phyloP scores from a whole-genome alignment of 2,888 invertebrate species.

The Polydrusus pterygomalis region DNA sequence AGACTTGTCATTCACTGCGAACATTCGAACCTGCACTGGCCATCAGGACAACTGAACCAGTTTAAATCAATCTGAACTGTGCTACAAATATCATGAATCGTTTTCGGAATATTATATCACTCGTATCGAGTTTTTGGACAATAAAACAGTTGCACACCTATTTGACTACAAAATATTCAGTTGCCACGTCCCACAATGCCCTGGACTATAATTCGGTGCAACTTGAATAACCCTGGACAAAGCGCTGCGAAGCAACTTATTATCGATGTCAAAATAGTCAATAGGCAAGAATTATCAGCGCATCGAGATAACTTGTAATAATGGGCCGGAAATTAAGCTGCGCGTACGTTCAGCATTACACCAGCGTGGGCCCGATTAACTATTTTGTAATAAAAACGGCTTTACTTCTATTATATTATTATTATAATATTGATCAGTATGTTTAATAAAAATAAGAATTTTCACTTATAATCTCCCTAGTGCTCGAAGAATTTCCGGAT shows the following conservation, averaged over 20 bases:
- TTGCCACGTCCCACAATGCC: background rate
- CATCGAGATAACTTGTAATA: constrained; percentile 13
- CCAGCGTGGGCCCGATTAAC: background rate
- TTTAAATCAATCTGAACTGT: no score
- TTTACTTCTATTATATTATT: no score
- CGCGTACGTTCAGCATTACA: background rate
- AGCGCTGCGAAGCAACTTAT: constrained; percentile 26
- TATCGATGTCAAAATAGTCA: constrained; percentile 30
- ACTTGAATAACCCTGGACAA: constrained; percentile 5
- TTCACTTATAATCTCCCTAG: no score
- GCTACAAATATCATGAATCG: background rate
- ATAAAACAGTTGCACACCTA: background rate
- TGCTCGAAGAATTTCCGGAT: no score
- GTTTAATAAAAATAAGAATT: no score
- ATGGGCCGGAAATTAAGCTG: constrained; percentile 14
- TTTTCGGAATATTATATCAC: background rate
- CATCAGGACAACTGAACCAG: no score
- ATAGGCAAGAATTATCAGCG: constrained; percentile 21
- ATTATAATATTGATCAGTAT: no score
- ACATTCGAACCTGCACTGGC: no score
- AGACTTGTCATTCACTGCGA: no score
- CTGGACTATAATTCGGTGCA: background rate
- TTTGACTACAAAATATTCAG: background rate
- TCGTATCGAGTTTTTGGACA: background rate
- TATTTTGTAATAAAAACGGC: background rate